Evolutionary conservation across 2,113 vertebrate genomes (phyloP).

Genomic region (Erythrolamprus reginae): DNA sequence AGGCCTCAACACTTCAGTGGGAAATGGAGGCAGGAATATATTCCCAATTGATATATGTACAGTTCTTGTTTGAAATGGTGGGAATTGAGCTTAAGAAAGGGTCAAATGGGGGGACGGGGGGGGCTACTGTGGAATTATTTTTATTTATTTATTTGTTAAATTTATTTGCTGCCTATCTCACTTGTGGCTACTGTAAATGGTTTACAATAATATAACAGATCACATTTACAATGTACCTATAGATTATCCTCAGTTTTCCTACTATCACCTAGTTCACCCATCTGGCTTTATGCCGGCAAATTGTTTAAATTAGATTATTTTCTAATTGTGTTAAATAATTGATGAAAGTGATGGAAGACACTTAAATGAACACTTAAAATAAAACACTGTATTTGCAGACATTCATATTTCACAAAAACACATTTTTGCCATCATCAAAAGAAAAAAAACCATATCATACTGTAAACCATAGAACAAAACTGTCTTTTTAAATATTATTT

Average conservation of each 20-base stretch:
- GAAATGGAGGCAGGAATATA: neutral
- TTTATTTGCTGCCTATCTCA: neutral
- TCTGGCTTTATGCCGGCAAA: neutral
- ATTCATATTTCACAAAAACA: neutral
- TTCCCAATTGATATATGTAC: neutral
- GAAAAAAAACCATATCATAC: neutral
- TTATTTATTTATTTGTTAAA: neutral
- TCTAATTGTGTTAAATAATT: neutral
- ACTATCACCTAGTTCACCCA: neutral
- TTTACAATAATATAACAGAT: neutral
- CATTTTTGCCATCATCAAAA: neutral
- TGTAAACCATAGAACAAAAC: neutral
- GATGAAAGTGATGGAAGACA: no score
- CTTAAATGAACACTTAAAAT: neutral
- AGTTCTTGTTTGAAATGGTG: neutral
- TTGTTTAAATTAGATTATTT: neutral
- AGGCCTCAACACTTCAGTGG: neutral
- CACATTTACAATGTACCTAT: neutral
- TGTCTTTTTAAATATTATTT: neutral
- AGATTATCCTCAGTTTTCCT: neutral
- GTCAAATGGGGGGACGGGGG: neutral
- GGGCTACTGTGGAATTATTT: neutral
- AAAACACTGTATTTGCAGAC: neutral
- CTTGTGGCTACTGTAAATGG: neutral
- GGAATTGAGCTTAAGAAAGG: neutral